Evolutionary conservation across 2,888 invertebrate genomes (phyloP).

Genomic region (Pyrocoelia pectoralis): DNA sequence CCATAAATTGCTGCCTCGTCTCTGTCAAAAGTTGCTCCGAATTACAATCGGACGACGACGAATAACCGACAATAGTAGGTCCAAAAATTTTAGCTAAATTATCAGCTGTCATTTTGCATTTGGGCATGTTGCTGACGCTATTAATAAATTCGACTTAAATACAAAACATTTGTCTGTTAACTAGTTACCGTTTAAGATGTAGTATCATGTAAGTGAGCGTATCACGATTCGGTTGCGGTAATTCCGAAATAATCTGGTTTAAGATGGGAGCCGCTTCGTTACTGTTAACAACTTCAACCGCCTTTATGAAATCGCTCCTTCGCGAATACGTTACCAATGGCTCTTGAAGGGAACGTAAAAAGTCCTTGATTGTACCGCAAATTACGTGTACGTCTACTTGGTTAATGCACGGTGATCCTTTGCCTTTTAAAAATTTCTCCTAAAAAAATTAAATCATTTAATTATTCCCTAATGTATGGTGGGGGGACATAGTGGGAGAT

Average conservation of each 20-base stretch:
- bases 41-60: constrained; percentile 74
- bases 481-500: too few species aligned
- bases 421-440: constrained; percentile 87
- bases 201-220: constrained; percentile 91
- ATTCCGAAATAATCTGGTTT: constrained; percentile 78
- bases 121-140: constrained; percentile 82
- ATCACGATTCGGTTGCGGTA: constrained; percentile 94
- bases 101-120: constrained; percentile 90
- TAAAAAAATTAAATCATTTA: constrained; percentile 45
- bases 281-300: constrained; percentile 66
- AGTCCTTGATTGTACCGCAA: constrained; percentile 94
- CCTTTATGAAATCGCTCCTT: constrained; percentile 83
- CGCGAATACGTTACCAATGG: constrained; percentile 84
- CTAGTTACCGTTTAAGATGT: constrained; percentile 79
- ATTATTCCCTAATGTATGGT: neutral
- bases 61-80: constrained; percentile 93
- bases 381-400: constrained; percentile 85
- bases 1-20: constrained; percentile 77
- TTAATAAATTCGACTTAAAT: constrained; percentile 35
- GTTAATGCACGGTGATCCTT: constrained; percentile 81
- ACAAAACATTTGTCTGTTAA: neutral
- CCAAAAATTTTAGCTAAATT: constrained; percentile 93
- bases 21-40: constrained; percentile 78
- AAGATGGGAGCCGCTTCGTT: constrained; percentile 71
- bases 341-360: constrained; percentile 87